These are phyloP conservation scores for Panagrolaimus sp. DNA, from an alignment of 1,140 invertebrate genomes.

Conservation along the genomic window DNA sequence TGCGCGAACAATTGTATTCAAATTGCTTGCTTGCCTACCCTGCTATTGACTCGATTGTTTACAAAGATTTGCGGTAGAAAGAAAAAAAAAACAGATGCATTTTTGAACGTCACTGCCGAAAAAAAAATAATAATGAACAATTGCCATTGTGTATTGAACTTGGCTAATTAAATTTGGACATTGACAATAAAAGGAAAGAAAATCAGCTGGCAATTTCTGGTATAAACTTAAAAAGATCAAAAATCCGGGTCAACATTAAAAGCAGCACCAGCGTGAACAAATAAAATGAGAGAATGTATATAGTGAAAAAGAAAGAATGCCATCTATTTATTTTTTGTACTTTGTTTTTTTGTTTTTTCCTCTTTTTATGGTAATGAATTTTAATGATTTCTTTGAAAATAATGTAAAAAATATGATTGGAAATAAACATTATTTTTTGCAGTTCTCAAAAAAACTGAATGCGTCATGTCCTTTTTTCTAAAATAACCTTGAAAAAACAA, in stretches of 20 bases:
- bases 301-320: not conserved
- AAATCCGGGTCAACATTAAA: not conserved
- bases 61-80: conserved; percentile 6
- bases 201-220: conserved; percentile 1
- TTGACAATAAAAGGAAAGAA: not conserved
- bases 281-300: too few species aligned
- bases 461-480: conserved; percentile 4
- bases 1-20: conserved; percentile 7
- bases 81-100: conserved; percentile 5
- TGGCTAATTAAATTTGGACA: conserved; percentile 7
- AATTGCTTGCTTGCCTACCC: not conserved
- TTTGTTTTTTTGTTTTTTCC: too few species aligned
- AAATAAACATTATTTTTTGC: conserved; percentile 1
- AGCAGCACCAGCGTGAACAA: too few species aligned
- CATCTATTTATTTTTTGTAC: not conserved
- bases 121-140: conserved; percentile 6
- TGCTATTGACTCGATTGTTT: conserved; percentile 9
- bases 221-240: not conserved
- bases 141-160: conserved; percentile 4
- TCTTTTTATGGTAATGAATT: not conserved
- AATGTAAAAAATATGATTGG: not conserved
- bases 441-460: not conserved
- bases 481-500: not conserved
- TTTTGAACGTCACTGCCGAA: not conserved
- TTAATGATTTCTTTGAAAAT: conserved; percentile 10